Percentiles rank a stretch among this genome's conserved stretches.
phyloP scores from a whole-genome alignment of 2,113 vertebrate genomes.

The Carassius carassius region DNA sequence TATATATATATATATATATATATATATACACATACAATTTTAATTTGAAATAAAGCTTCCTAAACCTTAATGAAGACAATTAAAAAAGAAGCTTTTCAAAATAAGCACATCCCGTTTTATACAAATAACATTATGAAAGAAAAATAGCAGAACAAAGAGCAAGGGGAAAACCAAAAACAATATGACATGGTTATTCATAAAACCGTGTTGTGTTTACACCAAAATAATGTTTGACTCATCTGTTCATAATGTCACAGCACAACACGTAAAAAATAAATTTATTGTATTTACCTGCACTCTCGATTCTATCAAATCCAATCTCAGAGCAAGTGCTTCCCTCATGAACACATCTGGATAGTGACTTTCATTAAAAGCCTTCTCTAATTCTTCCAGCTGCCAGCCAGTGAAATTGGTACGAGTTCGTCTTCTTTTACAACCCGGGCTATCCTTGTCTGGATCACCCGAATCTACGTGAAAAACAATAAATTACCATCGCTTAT shows the following conservation, averaged over 20 bases:
- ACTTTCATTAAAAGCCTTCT: constrained; percentile 98
- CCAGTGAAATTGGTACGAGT: constrained; percentile 99
- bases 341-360: constrained; percentile 99
- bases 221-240: constrained; percentile 10
- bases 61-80: neutral
- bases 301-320: constrained; percentile 96
- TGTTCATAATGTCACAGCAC: constrained; percentile 22
- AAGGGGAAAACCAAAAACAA: neutral
- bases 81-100: neutral
- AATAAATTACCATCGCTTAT: constrained; percentile 54
- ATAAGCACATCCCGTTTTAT: neutral
- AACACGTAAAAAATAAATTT: neutral
- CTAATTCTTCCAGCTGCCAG: constrained; percentile 99
- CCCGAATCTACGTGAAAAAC: constrained; percentile 82
- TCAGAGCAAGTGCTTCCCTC: constrained; percentile 95
- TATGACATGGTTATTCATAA: neutral
- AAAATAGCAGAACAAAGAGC: neutral
- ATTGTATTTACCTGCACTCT: constrained; percentile 92
- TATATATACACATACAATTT: neutral
- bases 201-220: neutral
- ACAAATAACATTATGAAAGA: neutral
- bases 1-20: neutral
- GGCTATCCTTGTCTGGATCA: constrained; percentile 98
- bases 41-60: neutral
- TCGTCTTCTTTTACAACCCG: constrained; percentile 96